Evolutionary conservation across 2,113 vertebrate species (phyloP).

Genomic region (Dolichallabes microphthalmus): DNA sequence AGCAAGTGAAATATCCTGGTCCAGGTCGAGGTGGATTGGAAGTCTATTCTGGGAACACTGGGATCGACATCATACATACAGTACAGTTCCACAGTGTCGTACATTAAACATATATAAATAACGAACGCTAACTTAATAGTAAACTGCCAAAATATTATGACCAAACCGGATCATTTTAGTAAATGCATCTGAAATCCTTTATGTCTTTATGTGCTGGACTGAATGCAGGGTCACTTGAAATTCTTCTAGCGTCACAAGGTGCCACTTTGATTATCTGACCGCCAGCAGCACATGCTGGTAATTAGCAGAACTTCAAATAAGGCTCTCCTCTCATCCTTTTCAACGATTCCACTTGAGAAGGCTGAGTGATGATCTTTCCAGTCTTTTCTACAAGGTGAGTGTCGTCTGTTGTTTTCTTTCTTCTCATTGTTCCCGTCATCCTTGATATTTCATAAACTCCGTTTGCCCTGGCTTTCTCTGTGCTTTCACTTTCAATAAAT

Average conservation of each 20-base stretch:
- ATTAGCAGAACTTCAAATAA: background rate
- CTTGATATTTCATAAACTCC: constrained; percentile 30
- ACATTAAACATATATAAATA: background rate
- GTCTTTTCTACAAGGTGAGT: constrained; percentile 6
- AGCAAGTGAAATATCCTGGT: background rate
- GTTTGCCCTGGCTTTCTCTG: constrained; percentile 25
- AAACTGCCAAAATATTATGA: background rate
- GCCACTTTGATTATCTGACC: background rate
- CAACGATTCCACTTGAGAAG: background rate
- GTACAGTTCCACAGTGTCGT: constrained; percentile 26
- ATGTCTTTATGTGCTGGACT: background rate
- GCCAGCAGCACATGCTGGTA: constrained; percentile 4
- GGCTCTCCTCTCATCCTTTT: background rate
- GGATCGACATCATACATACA: background rate
- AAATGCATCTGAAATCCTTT: background rate
- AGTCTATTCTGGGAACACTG: background rate
- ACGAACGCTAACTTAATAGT: background rate
- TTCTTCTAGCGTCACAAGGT: background rate
- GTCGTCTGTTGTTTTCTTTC: background rate
- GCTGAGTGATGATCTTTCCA: background rate
- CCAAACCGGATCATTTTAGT: background rate
- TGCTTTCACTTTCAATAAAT: constrained; percentile 64
- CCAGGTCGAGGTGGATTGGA: background rate
- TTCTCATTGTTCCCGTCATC: background rate
- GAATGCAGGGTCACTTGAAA: background rate